Conservation (phyloP, 2,113 vertebrate genomes). For the Mus spicilegus region DNA sequence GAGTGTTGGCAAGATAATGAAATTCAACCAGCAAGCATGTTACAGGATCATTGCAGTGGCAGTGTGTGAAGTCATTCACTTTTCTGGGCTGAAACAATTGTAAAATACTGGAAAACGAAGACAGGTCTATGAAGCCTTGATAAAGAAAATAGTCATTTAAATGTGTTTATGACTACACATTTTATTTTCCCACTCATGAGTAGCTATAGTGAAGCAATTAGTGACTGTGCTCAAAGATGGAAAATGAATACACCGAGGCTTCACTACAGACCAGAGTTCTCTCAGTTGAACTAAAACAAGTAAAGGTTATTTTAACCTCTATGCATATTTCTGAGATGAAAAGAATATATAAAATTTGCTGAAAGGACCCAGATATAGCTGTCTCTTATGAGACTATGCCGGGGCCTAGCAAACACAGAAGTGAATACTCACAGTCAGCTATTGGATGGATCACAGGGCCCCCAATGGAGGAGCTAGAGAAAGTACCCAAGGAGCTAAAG, state of each 20-base stretch:
- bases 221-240: slow-evolving; percentile 42
- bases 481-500: no score
- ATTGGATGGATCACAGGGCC: no score
- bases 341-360: slow-evolving; percentile 51
- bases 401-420: no score
- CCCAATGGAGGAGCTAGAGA: no score
- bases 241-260: slow-evolving; percentile 55
- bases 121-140: slow-evolving; percentile 54
- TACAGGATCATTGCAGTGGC: background rate
- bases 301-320: slow-evolving; percentile 55
- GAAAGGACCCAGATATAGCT: no score
- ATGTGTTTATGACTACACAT: slow-evolving; percentile 65
- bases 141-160: slow-evolving; percentile 57
- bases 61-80: slow-evolving; percentile 64
- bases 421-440: no score
- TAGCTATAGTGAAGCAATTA: slow-evolving; percentile 58
- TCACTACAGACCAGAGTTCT: slow-evolving; percentile 60
- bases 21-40: slow-evolving; percentile 50
- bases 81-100: slow-evolving; percentile 61
- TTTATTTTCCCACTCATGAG: slow-evolving; percentile 64
- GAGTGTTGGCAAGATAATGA: slow-evolving; percentile 51
- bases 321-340: slow-evolving; percentile 51
- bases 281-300: slow-evolving; percentile 61
- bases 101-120: slow-evolving; percentile 50
- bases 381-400: no score